These are phyloP conservation scores for Rambutsinella grinnellia DNA, from an alignment of 2,888 invertebrate species.

Conservation along the genomic window DNA sequence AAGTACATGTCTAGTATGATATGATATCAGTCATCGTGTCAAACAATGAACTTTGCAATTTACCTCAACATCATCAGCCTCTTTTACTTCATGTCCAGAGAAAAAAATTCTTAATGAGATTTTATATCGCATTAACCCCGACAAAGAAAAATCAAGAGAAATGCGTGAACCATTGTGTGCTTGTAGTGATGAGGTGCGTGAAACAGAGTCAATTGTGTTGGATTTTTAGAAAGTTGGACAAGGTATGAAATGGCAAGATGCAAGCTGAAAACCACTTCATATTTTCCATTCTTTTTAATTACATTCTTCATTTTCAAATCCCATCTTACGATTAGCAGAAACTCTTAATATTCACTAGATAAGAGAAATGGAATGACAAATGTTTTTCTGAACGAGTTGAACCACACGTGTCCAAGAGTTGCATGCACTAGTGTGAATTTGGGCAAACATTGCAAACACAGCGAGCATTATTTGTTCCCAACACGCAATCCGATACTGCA, in stretches of 20 bases:
- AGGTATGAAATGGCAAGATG: not conserved
- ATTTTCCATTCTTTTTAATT: not conserved
- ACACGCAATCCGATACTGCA: constrained; percentile 24
- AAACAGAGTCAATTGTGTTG: too few relatives aligned
- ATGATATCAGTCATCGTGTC: not conserved
- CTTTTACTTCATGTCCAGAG: not conserved
- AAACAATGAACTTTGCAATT: not conserved
- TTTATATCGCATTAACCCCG: not conserved
- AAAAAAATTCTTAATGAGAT: not conserved
- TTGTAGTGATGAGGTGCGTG: not conserved
- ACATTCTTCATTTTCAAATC: not conserved
- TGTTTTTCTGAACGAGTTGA: constrained; percentile 21
- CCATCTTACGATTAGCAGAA: not conserved
- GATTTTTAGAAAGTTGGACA: too few relatives aligned
- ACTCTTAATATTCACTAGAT: not conserved
- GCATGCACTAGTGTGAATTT: constrained; percentile 6
- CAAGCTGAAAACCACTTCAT: not conserved
- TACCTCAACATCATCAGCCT: not conserved
- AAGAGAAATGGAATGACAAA: not conserved
- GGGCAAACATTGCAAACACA: not conserved
- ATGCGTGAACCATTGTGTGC: not conserved
- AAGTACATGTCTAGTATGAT: too few relatives aligned
- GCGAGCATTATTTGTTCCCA: constrained; percentile 16
- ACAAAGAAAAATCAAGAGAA: not conserved
- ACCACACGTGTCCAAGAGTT: constrained; percentile 37